phyloP scores from a whole-genome alignment of 37 sponge, comb jelly and placozoan genomes.

The Haliclona indistincta region DNA sequence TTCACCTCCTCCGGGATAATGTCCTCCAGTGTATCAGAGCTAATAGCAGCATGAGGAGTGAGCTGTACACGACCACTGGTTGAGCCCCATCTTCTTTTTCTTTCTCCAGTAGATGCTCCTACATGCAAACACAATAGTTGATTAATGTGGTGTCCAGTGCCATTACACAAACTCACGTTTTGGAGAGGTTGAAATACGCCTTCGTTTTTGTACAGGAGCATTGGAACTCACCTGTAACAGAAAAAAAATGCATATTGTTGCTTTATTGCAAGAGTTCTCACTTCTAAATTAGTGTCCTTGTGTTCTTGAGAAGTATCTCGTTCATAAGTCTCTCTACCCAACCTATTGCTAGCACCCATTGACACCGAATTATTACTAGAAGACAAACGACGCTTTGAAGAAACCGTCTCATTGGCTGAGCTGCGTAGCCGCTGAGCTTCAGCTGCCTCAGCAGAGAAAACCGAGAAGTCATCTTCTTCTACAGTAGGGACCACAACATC shows the following conservation, averaged over 20 bases:
- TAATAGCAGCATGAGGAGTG: slow-evolving; percentile 29
- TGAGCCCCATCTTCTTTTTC: slow-evolving; percentile 61
- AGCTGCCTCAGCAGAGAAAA: slow-evolving; percentile 45
- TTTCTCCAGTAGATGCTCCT: not conserved
- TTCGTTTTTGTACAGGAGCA: not conserved
- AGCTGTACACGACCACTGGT: slow-evolving; percentile 11
- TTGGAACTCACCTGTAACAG: not conserved
- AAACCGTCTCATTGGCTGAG: not conserved
- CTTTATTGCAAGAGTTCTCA: too few relatives aligned
- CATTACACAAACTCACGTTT: not conserved
- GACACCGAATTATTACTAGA: not conserved
- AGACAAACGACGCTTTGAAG: not conserved
- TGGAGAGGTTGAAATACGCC: slow-evolving; percentile 8
- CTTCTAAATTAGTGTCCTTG: too few relatives aligned
- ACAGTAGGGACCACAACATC: slow-evolving; percentile 63
- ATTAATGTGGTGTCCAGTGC: not conserved
- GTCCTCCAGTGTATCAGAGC: slow-evolving; percentile 63
- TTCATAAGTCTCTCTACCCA: not conserved
- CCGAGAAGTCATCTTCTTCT: slow-evolving; percentile 62
- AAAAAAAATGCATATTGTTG: not conserved
- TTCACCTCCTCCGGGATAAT: slow-evolving; percentile 44
- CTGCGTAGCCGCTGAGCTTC: slow-evolving; percentile 22
- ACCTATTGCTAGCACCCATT: not conserved
- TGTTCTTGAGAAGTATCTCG: too few relatives aligned
- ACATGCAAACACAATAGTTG: not conserved